Evolutionary conservation across 2,797 vertebrate species (phyloP).

Genomic region (Pipistrellus pygmaeus): DNA sequence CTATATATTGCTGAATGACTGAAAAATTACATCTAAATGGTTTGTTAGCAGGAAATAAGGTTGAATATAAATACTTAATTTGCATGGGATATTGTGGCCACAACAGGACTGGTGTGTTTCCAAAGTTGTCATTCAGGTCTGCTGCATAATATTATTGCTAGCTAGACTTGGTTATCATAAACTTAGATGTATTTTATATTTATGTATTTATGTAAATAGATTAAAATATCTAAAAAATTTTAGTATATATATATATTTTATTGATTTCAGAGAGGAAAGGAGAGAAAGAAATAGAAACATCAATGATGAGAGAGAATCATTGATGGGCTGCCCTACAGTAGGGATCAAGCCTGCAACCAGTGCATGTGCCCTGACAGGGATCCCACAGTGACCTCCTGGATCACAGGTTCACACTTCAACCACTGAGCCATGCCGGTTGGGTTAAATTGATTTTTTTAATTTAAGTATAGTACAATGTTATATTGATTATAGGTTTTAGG

Average conservation of each 20-base stretch:
- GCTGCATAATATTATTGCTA: background rate
- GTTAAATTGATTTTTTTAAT: background rate
- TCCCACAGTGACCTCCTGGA: too few species aligned
- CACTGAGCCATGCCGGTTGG: too few species aligned
- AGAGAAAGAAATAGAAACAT: too few species aligned
- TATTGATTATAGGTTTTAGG: background rate
- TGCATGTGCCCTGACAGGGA: too few species aligned
- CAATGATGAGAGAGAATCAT: too few species aligned
- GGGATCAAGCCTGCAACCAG: too few species aligned
- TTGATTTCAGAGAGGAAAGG: too few species aligned
- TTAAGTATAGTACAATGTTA: background rate
- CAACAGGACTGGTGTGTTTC: background rate
- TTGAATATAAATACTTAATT: background rate
- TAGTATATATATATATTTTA: too few species aligned
- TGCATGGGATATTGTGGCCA: background rate
- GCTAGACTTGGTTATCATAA: background rate
- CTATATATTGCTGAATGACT: background rate
- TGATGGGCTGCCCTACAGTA: too few species aligned
- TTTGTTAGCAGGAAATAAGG: background rate
- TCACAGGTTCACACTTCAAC: too few species aligned
- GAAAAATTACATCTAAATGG: constrained; percentile 33
- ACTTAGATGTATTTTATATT: background rate
- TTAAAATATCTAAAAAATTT: background rate
- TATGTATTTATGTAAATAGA: background rate
- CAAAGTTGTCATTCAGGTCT: background rate